Conservation (phyloP, 2,888 invertebrate genomes). For the Noctuana brunneofusca region DNA sequence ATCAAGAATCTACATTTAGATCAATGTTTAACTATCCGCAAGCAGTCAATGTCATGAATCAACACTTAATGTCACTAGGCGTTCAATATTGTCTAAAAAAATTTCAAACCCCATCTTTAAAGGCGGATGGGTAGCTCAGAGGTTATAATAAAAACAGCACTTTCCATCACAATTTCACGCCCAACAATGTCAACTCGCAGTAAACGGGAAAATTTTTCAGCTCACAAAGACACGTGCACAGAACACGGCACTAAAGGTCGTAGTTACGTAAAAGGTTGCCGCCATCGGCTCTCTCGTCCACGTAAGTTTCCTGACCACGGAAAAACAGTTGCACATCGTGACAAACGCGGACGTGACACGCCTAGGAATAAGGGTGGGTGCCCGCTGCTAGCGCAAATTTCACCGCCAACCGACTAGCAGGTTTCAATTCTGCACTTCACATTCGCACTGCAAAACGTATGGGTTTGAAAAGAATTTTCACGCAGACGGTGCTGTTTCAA, state of each 20-base stretch:
- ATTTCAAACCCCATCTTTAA: too few species aligned
- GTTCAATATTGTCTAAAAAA: too few species aligned
- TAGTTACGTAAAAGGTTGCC: constrained; percentile 40
- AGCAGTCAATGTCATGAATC: too few species aligned
- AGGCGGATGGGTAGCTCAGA: too few species aligned
- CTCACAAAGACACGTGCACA: constrained; percentile 21
- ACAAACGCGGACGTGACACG: constrained; percentile 63
- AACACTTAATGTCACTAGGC: too few species aligned
- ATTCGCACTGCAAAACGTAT: constrained; percentile 22
- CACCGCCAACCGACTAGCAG: constrained; percentile 50
- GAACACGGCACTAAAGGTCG: constrained; percentile 35
- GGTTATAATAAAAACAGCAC: background rate
- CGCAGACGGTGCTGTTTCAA: constrained; percentile 9
- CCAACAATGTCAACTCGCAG: background rate
- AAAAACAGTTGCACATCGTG: constrained; percentile 59
- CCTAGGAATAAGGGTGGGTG: constrained; percentile 43
- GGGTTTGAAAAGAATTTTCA: constrained; percentile 17
- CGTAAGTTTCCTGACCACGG: constrained; percentile 64
- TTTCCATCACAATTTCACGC: constrained; percentile 4
- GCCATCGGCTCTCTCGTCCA: constrained; percentile 41
- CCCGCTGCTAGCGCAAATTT: constrained; percentile 54
- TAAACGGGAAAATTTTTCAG: constrained; percentile 28
- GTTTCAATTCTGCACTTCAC: constrained; percentile 52
- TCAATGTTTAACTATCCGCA: too few species aligned
- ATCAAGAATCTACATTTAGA: too few species aligned